A percentile compares a stretch with the other conserved stretches of the same genome.
Evolutionary conservation across 2,113 vertebrate genomes (phyloP).

Genomic region (Sander vitreus): DNA sequence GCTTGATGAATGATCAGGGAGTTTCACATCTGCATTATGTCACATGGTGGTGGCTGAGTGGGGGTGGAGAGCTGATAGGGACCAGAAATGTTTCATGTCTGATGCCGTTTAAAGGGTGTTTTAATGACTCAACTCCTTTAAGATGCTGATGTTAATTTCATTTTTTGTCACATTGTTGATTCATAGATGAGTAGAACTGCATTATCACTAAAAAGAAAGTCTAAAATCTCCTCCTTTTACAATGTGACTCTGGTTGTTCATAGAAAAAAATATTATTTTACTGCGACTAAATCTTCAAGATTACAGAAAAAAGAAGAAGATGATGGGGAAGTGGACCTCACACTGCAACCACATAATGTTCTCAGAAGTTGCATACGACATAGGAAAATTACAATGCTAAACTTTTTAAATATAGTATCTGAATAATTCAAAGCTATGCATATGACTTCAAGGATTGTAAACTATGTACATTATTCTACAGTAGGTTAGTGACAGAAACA

Average conservation of each 20-base stretch:
- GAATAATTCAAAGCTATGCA: neutral
- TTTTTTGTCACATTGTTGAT: neutral
- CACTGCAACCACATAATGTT: neutral
- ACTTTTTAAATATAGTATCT: neutral
- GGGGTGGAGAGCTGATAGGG: too few species aligned
- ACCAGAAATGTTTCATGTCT: constrained; percentile 14
- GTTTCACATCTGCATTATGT: constrained; percentile 58
- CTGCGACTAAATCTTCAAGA: neutral
- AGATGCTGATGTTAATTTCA: neutral
- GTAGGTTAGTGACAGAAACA: neutral
- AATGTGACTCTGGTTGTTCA: neutral
- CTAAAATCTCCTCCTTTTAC: neutral
- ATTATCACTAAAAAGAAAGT: neutral
- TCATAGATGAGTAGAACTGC: neutral
- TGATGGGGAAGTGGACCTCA: constrained; percentile 34
- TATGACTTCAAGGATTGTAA: neutral
- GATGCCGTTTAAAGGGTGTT: neutral
- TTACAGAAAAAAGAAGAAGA: neutral
- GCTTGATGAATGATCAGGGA: neutral
- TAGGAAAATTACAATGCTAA: neutral
- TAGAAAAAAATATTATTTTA: neutral
- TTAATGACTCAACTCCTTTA: neutral
- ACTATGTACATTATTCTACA: neutral
- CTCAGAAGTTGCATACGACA: neutral
- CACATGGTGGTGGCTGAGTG: neutral